These are phyloP conservation scores for Carcinoscorpius rotundicauda DNA, from an alignment of 1,140 invertebrate species.

Conservation along the genomic window DNA sequence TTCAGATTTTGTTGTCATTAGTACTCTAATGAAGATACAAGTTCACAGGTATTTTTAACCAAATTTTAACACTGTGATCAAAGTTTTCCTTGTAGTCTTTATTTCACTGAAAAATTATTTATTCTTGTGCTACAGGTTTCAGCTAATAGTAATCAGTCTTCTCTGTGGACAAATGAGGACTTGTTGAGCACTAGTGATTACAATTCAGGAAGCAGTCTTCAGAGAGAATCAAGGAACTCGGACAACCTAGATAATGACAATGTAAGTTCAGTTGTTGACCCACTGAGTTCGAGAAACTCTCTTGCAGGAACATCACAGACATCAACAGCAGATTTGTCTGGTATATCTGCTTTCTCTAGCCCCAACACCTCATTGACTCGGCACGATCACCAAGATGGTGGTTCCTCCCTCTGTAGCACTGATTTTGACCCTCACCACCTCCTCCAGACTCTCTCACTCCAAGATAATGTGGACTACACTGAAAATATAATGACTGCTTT, in stretches of 20 bases:
- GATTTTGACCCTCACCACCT: slow-evolving; percentile 9
- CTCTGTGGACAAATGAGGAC: slow-evolving; percentile 16
- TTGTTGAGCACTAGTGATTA: slow-evolving; percentile 10
- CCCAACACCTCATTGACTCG: slow-evolving; percentile 22
- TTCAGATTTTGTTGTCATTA: too few species aligned
- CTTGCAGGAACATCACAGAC: slow-evolving; percentile 69
- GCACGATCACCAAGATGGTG: slow-evolving; percentile 11
- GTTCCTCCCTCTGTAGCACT: slow-evolving; percentile 11
- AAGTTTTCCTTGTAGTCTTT: too few species aligned
- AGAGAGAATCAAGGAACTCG: slow-evolving; percentile 40
- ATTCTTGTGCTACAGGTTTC: slow-evolving; percentile 7
- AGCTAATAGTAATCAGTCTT: slow-evolving; percentile 7
- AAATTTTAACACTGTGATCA: too few species aligned
- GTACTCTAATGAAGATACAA: too few species aligned
- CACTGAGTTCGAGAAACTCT: slow-evolving; percentile 50
- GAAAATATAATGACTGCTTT: slow-evolving; percentile 27
- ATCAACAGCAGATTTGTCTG: slow-evolving; percentile 63
- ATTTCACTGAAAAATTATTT: too few species aligned
- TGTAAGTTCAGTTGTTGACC: slow-evolving; percentile 44
- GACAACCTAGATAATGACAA: slow-evolving; percentile 54
- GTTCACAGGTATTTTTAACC: too few species aligned
- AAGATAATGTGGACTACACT: slow-evolving; percentile 24
- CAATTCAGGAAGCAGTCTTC: slow-evolving; percentile 12
- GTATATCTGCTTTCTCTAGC: slow-evolving; percentile 44
- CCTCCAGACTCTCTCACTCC: slow-evolving; percentile 21